A percentile compares a stretch with the other conserved stretches of the same genome.
Evolutionary conservation across 2,888 invertebrate species (phyloP).

Genomic region (Parnassius smintheus): DNA sequence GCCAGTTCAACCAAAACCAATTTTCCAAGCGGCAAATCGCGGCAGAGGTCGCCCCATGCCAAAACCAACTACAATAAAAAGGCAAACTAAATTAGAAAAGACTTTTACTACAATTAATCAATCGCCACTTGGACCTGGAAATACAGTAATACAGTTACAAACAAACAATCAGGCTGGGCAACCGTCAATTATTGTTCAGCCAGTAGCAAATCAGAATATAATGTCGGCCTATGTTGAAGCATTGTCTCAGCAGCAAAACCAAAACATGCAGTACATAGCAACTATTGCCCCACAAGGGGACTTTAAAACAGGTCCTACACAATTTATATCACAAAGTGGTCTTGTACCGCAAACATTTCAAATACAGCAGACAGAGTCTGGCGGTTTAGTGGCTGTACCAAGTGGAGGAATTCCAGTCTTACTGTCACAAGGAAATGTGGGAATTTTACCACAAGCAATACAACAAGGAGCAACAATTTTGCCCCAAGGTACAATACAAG

Average conservation of each 20-base stretch:
- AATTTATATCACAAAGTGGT: constrained; percentile 78
- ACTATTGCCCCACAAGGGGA: constrained; percentile 84
- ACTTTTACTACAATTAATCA: constrained; percentile 74
- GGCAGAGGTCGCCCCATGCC: constrained; percentile 71
- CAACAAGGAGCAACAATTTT: constrained; percentile 81
- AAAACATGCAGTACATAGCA: constrained; percentile 89
- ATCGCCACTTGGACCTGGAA: constrained; percentile 64
- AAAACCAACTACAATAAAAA: constrained; percentile 70
- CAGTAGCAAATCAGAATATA: constrained; percentile 81
- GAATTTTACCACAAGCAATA: constrained; percentile 71
- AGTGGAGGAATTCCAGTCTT: constrained; percentile 81
- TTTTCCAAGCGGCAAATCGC: constrained; percentile 70
- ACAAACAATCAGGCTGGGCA: constrained; percentile 78
- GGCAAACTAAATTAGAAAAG: constrained; percentile 75
- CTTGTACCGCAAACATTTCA: constrained; percentile 82
- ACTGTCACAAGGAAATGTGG: constrained; percentile 76
- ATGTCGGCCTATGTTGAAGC: constrained; percentile 85
- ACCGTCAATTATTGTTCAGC: constrained; percentile 86
- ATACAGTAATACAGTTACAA: constrained; percentile 81
- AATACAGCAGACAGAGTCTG: constrained; percentile 82
- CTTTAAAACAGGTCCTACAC: constrained; percentile 77
- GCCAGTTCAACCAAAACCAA: constrained; percentile 73
- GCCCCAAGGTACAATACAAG: constrained; percentile 80
- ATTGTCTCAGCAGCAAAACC: constrained; percentile 85
- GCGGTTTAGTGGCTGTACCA: constrained; percentile 81